Evolutionary conservation across 2,888 invertebrate species (phyloP).

Genomic region (Latheticus oryzae): DNA sequence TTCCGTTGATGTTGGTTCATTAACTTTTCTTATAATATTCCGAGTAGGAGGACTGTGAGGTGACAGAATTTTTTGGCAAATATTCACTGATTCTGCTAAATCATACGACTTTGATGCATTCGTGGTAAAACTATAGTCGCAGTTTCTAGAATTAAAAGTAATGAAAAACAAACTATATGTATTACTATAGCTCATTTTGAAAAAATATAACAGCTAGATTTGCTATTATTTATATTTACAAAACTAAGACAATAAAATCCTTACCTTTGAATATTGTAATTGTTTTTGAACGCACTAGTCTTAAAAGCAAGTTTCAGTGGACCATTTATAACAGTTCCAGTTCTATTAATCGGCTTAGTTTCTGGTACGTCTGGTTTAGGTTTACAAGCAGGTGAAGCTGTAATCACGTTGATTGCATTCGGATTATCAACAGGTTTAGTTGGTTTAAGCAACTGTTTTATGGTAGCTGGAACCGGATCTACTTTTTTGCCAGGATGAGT

Average conservation of each 20-base stretch:
- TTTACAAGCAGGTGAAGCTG: constrained; percentile 55
- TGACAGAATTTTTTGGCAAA: constrained; percentile 61
- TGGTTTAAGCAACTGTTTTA: constrained; percentile 44
- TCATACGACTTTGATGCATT: constrained; percentile 54
- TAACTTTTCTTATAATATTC: constrained; percentile 48
- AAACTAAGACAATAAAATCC: constrained; percentile 6
- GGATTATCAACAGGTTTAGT: constrained; percentile 59
- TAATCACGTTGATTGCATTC: constrained; percentile 65
- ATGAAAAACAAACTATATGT: neutral
- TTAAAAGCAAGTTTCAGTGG: constrained; percentile 67
- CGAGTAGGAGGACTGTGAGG: constrained; percentile 51
- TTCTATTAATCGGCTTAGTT: constrained; percentile 57
- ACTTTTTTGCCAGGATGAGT: constrained; percentile 72
- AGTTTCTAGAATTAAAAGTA: constrained; percentile 55
- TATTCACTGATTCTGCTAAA: constrained; percentile 59
- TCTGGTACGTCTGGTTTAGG: constrained; percentile 39
- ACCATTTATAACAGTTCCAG: constrained; percentile 66
- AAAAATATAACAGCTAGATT: too few relatives aligned
- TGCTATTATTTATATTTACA: too few relatives aligned
- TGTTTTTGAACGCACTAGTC: constrained; percentile 63
- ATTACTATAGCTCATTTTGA: too few relatives aligned
- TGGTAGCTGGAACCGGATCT: constrained; percentile 54
- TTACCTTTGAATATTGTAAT: constrained; percentile 64
- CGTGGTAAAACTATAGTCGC: constrained; percentile 54
- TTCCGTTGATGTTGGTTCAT: constrained; percentile 51